Percentiles rank a stretch among this genome's conserved stretches.
These are phyloP conservation scores for Aphelenchoides besseyi DNA, from an alignment of 1,140 invertebrate species.

Conservation along the genomic window DNA sequence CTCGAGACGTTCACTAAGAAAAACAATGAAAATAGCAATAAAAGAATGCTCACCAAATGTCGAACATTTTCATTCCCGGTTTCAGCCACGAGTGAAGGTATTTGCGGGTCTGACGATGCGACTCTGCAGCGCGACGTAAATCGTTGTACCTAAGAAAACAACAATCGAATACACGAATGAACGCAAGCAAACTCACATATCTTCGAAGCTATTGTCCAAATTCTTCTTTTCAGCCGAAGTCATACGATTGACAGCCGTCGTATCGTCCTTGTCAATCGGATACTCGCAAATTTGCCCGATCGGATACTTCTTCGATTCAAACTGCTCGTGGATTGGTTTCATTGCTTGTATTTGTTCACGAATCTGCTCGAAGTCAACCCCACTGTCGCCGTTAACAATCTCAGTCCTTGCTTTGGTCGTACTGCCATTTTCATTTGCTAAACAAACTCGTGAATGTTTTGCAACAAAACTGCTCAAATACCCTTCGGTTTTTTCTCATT, in stretches of 20 bases:
- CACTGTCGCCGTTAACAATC: background rate
- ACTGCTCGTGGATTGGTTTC: conserved; percentile 53
- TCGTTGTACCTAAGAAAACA: conserved; percentile 95
- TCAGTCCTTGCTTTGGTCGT: background rate
- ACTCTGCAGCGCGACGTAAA: conserved; percentile 89
- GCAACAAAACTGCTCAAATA: conserved; percentile 26
- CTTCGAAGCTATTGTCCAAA: conserved; percentile 67
- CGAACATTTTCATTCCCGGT: conserved; percentile 97
- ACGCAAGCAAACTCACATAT: conserved; percentile 86
- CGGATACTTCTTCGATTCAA: conserved; percentile 45
- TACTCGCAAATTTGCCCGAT: conserved; percentile 52
- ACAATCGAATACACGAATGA: conserved; percentile 69
- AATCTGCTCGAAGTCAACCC: background rate
- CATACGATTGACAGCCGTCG: conserved; percentile 54
- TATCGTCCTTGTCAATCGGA: conserved; percentile 44
- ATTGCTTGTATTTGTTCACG: conserved; percentile 39
- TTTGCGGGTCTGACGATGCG: conserved; percentile 86
- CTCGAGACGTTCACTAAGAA: conserved; percentile 80
- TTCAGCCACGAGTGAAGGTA: conserved; percentile 87
- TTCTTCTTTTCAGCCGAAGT: conserved; percentile 82
- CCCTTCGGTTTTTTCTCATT: conserved; percentile 44
- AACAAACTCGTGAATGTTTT: too few relatives aligned
- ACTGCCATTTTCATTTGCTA: background rate
- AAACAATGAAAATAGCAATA: background rate
- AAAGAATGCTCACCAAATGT: conserved; percentile 74